Evolutionary conservation across 2,888 invertebrate genomes (phyloP).

Genomic region (Unio pictorum): DNA sequence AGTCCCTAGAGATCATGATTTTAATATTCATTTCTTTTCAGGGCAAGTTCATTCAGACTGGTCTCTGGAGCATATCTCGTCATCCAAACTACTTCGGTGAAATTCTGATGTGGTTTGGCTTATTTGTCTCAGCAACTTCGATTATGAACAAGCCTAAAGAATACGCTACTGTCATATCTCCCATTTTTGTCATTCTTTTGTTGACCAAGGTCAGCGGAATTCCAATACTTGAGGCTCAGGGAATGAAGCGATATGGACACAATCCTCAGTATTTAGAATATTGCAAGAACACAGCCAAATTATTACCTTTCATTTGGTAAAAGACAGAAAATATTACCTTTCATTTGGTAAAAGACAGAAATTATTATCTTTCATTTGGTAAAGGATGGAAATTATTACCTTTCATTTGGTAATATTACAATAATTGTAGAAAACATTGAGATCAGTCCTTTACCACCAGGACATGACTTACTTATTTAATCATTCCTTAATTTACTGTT

Average conservation of each 20-base stretch:
- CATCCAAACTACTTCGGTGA: conserved; percentile 71
- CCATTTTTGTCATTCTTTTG: conserved; percentile 66
- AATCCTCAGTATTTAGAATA: conserved; percentile 65
- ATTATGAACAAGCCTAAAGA: conserved; percentile 52
- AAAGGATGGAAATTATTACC: conserved; percentile 69
- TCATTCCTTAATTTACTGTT: no score
- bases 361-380: conserved; percentile 44
- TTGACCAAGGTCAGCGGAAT: conserved; percentile 70
- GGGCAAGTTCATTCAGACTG: conserved; percentile 63
- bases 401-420: conserved; percentile 50
- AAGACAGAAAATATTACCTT: neutral
- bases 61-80: conserved; percentile 66
- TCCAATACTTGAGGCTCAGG: conserved; percentile 67
- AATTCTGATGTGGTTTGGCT: conserved; percentile 67
- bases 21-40: conserved; percentile 25
- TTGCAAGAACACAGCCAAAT: conserved; percentile 65
- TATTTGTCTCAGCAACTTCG: conserved; percentile 57
- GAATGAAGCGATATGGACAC: conserved; percentile 65
- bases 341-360: no score
- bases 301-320: conserved; percentile 68
- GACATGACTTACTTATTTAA: no score
- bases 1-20: neutral
- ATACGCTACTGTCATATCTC: conserved; percentile 61
- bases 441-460: no score
- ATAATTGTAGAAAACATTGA: no score